A percentile compares a stretch with the other conserved stretches of the same genome.
Evolutionary conservation across 2,113 vertebrate species (phyloP).

Genomic region (Cranoglanis bouderius): DNA sequence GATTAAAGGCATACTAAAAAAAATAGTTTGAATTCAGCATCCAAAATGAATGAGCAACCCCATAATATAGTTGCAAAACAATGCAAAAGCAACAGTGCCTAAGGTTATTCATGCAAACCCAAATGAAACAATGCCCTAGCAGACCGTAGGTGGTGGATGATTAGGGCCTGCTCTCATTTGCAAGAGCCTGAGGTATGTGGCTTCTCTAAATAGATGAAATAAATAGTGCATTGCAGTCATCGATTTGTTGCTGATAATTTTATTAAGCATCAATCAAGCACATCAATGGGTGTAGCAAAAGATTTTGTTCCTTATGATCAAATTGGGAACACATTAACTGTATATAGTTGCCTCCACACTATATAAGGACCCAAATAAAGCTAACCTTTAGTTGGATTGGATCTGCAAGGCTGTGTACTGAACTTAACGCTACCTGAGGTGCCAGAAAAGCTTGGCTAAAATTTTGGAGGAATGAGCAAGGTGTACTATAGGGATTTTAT

Average conservation of each 20-base stretch:
- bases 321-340: background rate
- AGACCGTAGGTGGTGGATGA: background rate
- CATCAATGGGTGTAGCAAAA: background rate
- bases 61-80: conserved; percentile 13
- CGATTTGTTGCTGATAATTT: background rate
- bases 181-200: conserved; percentile 19
- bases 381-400: too few relatives aligned
- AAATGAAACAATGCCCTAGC: background rate
- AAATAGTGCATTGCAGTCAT: background rate
- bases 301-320: background rate
- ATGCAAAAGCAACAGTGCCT: background rate
- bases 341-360: background rate
- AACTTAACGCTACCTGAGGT: background rate
- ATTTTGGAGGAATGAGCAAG: background rate
- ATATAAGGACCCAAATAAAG: background rate
- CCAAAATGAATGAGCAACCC: background rate
- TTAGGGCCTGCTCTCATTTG: conserved; percentile 17
- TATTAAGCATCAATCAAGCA: background rate
- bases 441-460: background rate
- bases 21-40: background rate
- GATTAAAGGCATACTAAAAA: background rate
- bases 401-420: background rate
- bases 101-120: background rate
- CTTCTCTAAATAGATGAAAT: background rate
- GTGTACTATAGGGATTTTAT: background rate